A percentile compares a stretch with the other conserved stretches of the same genome.
Conservation (phyloP, 1,140 invertebrate genomes). For the Euborellia annulipes region DNA sequence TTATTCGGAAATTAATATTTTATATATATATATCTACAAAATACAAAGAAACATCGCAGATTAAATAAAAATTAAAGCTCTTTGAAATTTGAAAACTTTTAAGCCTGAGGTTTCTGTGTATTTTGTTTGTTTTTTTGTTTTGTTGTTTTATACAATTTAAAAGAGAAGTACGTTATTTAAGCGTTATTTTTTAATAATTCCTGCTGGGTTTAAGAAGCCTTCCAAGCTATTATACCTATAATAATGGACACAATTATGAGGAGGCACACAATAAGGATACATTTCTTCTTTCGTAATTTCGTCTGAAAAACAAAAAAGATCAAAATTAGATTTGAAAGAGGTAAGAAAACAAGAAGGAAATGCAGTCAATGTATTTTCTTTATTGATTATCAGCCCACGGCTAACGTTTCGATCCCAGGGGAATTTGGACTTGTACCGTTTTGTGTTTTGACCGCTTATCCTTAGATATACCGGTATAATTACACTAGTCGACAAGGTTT, state of each 20-base stretch:
- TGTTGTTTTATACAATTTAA: too few species aligned
- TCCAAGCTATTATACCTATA: slow-evolving; percentile 47
- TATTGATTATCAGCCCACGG: slow-evolving; percentile 8
- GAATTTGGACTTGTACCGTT: neutral
- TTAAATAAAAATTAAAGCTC: too few species aligned
- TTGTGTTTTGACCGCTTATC: neutral
- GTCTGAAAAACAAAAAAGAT: slow-evolving; percentile 40
- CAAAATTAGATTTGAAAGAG: slow-evolving; percentile 12
- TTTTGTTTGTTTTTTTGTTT: too few species aligned
- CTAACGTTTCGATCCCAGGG: neutral
- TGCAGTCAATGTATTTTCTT: slow-evolving; percentile 7
- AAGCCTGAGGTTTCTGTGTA: too few species aligned
- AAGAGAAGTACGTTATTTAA: too few species aligned
- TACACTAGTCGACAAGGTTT: too few species aligned
- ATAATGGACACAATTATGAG: slow-evolving; percentile 50
- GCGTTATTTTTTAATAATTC: too few species aligned
- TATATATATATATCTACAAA: too few species aligned
- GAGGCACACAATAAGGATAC: slow-evolving; percentile 51
- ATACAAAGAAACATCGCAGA: too few species aligned
- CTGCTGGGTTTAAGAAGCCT: slow-evolving; percentile 16
- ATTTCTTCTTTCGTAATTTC: slow-evolving; percentile 74
- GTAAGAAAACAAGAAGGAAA: slow-evolving; percentile 12
- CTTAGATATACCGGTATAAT: too few species aligned
- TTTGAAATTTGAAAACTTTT: too few species aligned
- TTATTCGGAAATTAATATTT: too few species aligned